phyloP scores from a whole-genome alignment of 2,888 invertebrate species.

The Lasioglossum vierecki region DNA sequence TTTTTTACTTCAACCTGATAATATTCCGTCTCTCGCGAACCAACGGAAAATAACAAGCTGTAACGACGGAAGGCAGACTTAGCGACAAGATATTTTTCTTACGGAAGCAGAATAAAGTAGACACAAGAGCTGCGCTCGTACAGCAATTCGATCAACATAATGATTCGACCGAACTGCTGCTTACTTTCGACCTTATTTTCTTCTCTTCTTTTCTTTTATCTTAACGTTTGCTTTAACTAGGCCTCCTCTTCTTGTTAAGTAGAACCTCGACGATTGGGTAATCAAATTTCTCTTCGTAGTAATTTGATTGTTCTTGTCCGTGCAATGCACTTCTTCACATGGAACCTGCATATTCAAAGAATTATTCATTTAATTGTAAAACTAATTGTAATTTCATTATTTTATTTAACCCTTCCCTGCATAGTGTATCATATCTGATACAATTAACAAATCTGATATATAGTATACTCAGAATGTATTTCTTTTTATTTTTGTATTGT shows the following conservation, averaged over 20 bases:
- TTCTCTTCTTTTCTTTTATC: no score
- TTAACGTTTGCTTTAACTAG: not conserved
- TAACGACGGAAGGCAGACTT: constrained; percentile 9
- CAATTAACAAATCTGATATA: no score
- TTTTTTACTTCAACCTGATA: constrained; percentile 23
- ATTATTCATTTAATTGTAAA: no score
- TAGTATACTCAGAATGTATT: no score
- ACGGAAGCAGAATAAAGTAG: constrained; percentile 17
- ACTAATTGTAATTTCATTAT: no score
- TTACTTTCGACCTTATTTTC: not conserved
- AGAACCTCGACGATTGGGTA: not conserved
- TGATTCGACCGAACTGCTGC: not conserved
- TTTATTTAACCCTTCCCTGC: no score
- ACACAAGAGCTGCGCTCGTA: not conserved
- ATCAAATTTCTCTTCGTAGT: not conserved
- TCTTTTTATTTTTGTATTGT: no score
- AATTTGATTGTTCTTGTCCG: not conserved
- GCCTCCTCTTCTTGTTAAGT: not conserved
- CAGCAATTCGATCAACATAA: not conserved
- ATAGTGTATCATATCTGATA: no score
- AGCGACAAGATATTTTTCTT: constrained; percentile 29
- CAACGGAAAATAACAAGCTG: constrained; percentile 38
- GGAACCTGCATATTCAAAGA: no score
- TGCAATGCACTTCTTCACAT: not conserved
- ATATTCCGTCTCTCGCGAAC: constrained; percentile 25